A percentile compares a stretch with the other conserved stretches of the same genome.
Evolutionary conservation across 2,888 invertebrate genomes (phyloP).

Genomic region (Odontocolon sp.): DNA sequence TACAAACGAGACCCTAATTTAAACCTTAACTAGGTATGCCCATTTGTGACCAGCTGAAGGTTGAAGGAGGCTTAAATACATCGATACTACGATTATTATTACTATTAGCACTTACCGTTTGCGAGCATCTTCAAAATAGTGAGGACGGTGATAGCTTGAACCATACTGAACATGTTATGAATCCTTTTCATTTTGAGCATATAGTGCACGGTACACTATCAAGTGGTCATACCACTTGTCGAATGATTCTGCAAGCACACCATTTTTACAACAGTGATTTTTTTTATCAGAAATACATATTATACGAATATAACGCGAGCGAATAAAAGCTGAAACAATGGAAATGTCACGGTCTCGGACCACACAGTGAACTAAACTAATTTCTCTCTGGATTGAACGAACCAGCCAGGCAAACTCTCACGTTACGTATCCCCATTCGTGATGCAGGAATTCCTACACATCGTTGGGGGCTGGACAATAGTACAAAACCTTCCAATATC

Average conservation of each 20-base stretch:
- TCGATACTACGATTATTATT: too few species aligned
- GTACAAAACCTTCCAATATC: not conserved
- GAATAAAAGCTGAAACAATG: slow-evolving; percentile 4
- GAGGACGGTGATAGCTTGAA: slow-evolving; percentile 92
- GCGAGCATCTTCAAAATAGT: slow-evolving; percentile 91
- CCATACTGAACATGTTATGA: slow-evolving; percentile 85
- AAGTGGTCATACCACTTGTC: slow-evolving; percentile 76
- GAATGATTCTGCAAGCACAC: slow-evolving; percentile 63
- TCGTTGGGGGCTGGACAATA: not conserved
- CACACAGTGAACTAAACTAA: slow-evolving; percentile 26
- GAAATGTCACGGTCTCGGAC: not conserved
- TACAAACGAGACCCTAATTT: too few species aligned
- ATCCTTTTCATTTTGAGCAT: slow-evolving; percentile 84
- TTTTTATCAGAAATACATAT: too few species aligned
- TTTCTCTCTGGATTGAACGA: slow-evolving; percentile 35
- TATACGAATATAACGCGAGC: too few species aligned
- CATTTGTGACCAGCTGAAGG: too few species aligned
- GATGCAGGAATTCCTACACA: not conserved
- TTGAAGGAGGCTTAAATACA: too few species aligned
- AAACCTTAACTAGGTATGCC: too few species aligned
- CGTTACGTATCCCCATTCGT: slow-evolving; percentile 38
- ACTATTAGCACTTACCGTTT: slow-evolving; percentile 87
- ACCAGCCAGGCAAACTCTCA: slow-evolving; percentile 15
- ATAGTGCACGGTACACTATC: slow-evolving; percentile 66
- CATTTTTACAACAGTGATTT: slow-evolving; percentile 6